A percentile compares a stretch with the other conserved stretches of the same genome.
These are phyloP conservation scores for Pyrrhosoma nymphula DNA, from an alignment of 2,888 invertebrate species.

Conservation along the genomic window DNA sequence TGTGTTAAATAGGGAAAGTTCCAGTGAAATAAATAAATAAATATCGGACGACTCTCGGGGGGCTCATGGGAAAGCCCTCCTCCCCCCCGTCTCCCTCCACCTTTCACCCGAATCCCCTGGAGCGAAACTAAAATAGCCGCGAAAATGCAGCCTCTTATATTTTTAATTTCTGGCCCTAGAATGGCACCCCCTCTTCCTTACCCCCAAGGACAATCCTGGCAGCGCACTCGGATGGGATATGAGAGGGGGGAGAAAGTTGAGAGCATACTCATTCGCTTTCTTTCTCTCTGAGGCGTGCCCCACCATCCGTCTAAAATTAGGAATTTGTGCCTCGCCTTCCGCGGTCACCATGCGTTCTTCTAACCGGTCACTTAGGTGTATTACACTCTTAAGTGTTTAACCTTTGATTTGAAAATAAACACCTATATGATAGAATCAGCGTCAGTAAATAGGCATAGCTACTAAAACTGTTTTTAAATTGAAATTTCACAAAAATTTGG, in stretches of 20 bases:
- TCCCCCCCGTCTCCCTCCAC: neutral
- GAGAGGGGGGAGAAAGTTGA: neutral
- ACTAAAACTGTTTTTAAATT: too few species aligned
- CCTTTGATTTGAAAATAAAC: too few species aligned
- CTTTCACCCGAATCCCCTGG: neutral
- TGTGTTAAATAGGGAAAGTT: too few species aligned
- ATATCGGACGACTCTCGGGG: too few species aligned
- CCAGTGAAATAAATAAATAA: too few species aligned
- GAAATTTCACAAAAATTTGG: too few species aligned
- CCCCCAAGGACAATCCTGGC: neutral
- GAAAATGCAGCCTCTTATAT: neutral
- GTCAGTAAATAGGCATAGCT: too few species aligned
- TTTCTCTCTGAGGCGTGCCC: neutral
- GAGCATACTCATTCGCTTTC: neutral
- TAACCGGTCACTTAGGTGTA: too few species aligned
- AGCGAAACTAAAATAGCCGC: neutral
- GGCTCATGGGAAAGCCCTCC: neutral
- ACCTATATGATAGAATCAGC: too few species aligned
- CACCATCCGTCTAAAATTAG: neutral
- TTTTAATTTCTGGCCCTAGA: slow-evolving; percentile 12
- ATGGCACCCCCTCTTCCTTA: neutral
- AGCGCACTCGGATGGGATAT: neutral
- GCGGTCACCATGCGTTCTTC: neutral
- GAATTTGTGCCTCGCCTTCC: neutral
- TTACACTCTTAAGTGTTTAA: too few species aligned